Percentiles rank a stretch among this genome's conserved stretches.
These are phyloP conservation scores for Rhineura floridana DNA, from an alignment of 2,113 vertebrate genomes.

Conservation along the genomic window DNA sequence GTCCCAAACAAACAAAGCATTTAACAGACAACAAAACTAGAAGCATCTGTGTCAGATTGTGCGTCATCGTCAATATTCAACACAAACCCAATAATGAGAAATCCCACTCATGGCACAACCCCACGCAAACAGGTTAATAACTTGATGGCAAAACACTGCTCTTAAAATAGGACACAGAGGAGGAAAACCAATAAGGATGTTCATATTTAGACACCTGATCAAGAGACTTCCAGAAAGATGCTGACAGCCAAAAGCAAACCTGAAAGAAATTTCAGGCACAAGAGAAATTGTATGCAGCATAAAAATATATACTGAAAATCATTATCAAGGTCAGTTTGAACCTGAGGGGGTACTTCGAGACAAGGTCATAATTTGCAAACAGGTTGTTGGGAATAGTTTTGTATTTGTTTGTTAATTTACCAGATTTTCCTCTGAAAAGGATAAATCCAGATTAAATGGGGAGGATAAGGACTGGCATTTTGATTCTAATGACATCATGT, in stretches of 20 bases:
- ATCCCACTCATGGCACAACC: neutral
- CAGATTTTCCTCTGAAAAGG: too few species aligned
- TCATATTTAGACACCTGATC: neutral
- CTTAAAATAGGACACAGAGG: conserved; percentile 13
- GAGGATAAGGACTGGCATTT: too few species aligned
- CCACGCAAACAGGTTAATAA: conserved; percentile 1
- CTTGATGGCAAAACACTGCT: neutral
- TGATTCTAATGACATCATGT: too few species aligned
- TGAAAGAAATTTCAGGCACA: neutral
- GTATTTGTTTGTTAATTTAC: neutral
- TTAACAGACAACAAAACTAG: neutral
- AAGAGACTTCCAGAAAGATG: neutral
- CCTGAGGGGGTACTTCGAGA: neutral
- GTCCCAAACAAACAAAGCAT: neutral
- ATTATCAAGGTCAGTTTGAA: neutral
- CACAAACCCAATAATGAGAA: neutral
- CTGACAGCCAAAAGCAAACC: neutral
- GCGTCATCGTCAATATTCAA: neutral
- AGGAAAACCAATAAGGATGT: neutral
- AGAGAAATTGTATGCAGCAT: neutral
- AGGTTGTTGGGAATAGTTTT: neutral
- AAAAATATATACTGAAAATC: neutral
- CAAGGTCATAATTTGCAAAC: too few species aligned
- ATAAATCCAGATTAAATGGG: too few species aligned
- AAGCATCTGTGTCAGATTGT: neutral